Evolutionary conservation across 2,888 invertebrate species (phyloP).

Genomic region (Pachliopta kotzebuea): DNA sequence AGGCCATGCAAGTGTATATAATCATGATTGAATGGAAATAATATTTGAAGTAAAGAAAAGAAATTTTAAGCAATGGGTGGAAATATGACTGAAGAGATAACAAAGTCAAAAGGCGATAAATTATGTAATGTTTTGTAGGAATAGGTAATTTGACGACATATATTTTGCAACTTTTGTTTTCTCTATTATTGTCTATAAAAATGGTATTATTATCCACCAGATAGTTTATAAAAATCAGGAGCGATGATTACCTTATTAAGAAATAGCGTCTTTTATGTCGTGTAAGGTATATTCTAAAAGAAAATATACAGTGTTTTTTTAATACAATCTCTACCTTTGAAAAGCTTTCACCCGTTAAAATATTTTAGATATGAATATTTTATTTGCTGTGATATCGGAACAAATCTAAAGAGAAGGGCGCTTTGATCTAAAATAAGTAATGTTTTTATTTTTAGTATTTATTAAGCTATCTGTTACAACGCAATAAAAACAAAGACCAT

Average conservation of each 20-base stretch:
- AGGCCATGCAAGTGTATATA: constrained; percentile 5
- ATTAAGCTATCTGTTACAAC: background rate
- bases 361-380: background rate
- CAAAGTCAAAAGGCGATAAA: too few relatives aligned
- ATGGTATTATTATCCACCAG: too few relatives aligned
- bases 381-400: background rate
- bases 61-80: background rate
- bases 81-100: background rate
- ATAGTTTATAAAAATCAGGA: too few relatives aligned
- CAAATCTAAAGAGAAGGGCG: background rate
- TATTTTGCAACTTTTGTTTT: too few relatives aligned
- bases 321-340: background rate
- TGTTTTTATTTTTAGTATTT: background rate
- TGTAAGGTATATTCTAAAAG: too few relatives aligned
- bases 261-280: too few relatives aligned
- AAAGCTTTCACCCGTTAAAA: background rate
- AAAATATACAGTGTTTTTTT: background rate
- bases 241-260: too few relatives aligned
- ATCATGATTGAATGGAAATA: constrained; percentile 11
- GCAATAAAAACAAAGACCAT: background rate
- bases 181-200: too few relatives aligned
- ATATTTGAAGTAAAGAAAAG: constrained; percentile 6
- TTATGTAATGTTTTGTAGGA: too few relatives aligned
- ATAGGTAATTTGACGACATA: too few relatives aligned
- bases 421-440: background rate